These are phyloP conservation scores for Machimus rusticus DNA, from an alignment of 2,888 invertebrate species.

Conservation along the genomic window DNA sequence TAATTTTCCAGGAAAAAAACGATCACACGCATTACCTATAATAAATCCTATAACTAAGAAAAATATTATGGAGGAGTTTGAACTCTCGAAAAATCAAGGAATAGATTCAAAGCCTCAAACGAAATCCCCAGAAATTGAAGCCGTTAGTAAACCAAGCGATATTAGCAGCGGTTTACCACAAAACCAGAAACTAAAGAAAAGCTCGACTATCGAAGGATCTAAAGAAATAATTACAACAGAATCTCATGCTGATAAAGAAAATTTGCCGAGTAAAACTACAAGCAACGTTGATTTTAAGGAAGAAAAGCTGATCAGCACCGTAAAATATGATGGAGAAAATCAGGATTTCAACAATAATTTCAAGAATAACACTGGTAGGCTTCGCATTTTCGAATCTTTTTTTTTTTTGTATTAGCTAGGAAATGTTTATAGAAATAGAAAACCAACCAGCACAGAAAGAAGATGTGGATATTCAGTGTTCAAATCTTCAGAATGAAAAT, in stretches of 20 bases:
- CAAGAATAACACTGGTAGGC: background rate
- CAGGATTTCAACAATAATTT: background rate
- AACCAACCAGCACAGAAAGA: background rate
- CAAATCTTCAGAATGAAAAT: background rate
- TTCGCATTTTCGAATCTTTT: background rate
- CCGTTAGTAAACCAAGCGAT: background rate
- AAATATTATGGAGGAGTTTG: slow-evolving; percentile 53
- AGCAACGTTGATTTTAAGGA: background rate
- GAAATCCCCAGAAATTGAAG: background rate
- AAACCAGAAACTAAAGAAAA: background rate
- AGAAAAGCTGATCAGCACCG: background rate
- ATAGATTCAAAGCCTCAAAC: background rate
- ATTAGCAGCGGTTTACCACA: background rate
- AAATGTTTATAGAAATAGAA: background rate
- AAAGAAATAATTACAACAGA: background rate
- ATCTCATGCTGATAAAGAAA: background rate
- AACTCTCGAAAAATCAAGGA: background rate
- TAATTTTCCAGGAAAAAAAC: slow-evolving; percentile 49
- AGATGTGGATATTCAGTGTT: background rate
- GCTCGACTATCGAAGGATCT: background rate
- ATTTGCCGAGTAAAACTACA: background rate
- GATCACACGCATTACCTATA: slow-evolving; percentile 59
- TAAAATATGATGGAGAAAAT: background rate
- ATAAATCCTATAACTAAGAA: slow-evolving; percentile 59
- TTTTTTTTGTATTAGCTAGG: background rate